Base-by-base conservation (phyloP, 2,888 invertebrate genomes). In the Chouioia cunea region DNA sequence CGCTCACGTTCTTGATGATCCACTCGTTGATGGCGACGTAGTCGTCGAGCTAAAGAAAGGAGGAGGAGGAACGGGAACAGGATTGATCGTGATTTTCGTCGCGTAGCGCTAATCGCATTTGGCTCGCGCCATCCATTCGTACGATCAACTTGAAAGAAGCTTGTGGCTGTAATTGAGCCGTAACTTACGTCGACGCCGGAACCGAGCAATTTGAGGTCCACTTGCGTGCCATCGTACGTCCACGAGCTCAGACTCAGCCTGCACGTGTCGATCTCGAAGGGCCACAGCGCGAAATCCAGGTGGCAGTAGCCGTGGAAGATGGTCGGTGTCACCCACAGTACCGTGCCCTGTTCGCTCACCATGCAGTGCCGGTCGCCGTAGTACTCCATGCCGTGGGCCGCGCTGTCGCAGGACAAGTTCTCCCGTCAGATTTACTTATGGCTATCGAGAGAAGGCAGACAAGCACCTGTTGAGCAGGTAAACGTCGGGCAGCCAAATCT, bases 401-500 rank as follows among this genome's bases (percentile, higher is more conserved):
- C 91, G 73, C 92, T 91, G 78, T 43, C 16, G 12, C 16, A 62
- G 2, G 4, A 1, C 6, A 10, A 1, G 6, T 10, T 12, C 2
- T 6, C 0, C 20, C n/a, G 6, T 22, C 15, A 23, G 27, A 16
- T 4, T 36, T 1, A 4, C 36, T 6, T 6, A 16, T 43, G 16
- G 20, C 27, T 50, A 10, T 18, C 22, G 16, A 2, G 20, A 27
- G 36, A 14, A 62, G 4, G 27, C 15, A 46, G 15, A 20, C n/a
- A 27, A 1, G 43, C 79, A 90, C 85, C 90, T 90, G 85, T 93
- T 94, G 77, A 92, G 90, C 15, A 93, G 87, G 73, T 89, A 88
- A 71, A 94, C 87, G 83, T 93, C 94, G 3, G 94, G 95, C 83
- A 90, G 89, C 93, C 95, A 95, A 76, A 94, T 87, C 81, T 93